Percentiles rank a stretch among this genome's conserved stretches.
These are phyloP conservation scores for Euwallacea fornicatus DNA, from an alignment of 1,140 invertebrate species.

Conservation along the genomic window DNA sequence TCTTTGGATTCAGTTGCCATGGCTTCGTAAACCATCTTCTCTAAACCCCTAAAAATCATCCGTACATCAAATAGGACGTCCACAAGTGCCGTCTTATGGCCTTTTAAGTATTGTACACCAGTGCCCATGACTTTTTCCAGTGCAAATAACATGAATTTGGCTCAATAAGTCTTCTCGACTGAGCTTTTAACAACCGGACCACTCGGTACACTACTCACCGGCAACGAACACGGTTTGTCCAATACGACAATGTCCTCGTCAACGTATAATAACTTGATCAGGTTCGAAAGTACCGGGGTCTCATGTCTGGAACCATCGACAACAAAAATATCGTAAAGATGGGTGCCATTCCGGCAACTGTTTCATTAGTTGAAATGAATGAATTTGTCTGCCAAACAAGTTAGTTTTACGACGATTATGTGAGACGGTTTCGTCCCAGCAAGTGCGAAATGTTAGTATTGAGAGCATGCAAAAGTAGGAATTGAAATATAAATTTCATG, in stretches of 20 bases:
- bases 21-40: too few species aligned
- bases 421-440: too few species aligned
- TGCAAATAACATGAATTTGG: background rate
- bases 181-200: constrained; percentile 22
- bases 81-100: background rate
- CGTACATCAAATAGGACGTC: background rate
- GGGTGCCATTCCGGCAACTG: too few species aligned
- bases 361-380: too few species aligned
- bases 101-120: constrained; percentile 14
- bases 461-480: too few species aligned
- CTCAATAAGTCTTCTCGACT: background rate
- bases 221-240: constrained; percentile 88
- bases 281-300: constrained; percentile 72
- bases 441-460: too few species aligned
- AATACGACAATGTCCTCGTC: constrained; percentile 81
- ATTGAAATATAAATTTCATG: constrained; percentile 51
- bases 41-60: too few species aligned
- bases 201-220: constrained; percentile 64
- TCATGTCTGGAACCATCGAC: constrained; percentile 66
- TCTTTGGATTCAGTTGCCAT: too few species aligned
- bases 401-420: too few species aligned
- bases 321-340: constrained; percentile 18
- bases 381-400: too few species aligned
- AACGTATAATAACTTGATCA: constrained; percentile 77
- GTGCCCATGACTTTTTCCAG: constrained; percentile 14